Evolutionary conservation across 1,140 invertebrate genomes (phyloP).

Genomic region (Lordiphosa clarofinis): DNA sequence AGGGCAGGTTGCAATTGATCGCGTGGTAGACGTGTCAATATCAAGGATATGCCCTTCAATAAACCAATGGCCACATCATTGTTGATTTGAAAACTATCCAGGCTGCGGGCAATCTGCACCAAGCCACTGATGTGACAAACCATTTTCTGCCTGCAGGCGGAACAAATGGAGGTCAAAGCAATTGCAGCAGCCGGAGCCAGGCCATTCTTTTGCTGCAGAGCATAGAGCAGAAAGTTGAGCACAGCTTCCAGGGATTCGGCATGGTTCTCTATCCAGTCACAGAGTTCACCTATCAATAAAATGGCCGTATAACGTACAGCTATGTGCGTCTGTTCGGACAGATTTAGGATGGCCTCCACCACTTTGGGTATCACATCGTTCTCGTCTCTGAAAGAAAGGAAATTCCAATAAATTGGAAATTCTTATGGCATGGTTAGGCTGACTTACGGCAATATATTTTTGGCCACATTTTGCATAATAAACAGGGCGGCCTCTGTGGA

Average conservation of each 20-base stretch:
- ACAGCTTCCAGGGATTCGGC: conserved; percentile 89
- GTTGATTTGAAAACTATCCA: conserved; percentile 90
- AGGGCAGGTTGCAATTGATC: conserved; percentile 85
- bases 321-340: conserved; percentile 91
- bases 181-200: conserved; percentile 89
- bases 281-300: conserved; percentile 93
- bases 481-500: conserved; percentile 96
- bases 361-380: conserved; percentile 95
- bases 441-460: conserved; percentile 95
- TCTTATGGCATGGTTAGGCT: too few species aligned
- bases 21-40: conserved; percentile 84
- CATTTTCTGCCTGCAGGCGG: conserved; percentile 90
- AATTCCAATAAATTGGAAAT: neutral
- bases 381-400: conserved; percentile 86
- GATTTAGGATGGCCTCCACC: conserved; percentile 92
- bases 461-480: conserved; percentile 96
- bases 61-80: conserved; percentile 91
- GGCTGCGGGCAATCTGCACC: conserved; percentile 88
- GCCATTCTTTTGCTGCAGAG: conserved; percentile 86
- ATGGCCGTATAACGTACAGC: conserved; percentile 94
- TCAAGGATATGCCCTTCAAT: conserved; percentile 88
- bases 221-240: conserved; percentile 88
- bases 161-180: conserved; percentile 85
- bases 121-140: conserved; percentile 89
- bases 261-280: conserved; percentile 97